phyloP scores from a whole-genome alignment of 2,797 vertebrate genomes.

The Danio jaintianensis region DNA sequence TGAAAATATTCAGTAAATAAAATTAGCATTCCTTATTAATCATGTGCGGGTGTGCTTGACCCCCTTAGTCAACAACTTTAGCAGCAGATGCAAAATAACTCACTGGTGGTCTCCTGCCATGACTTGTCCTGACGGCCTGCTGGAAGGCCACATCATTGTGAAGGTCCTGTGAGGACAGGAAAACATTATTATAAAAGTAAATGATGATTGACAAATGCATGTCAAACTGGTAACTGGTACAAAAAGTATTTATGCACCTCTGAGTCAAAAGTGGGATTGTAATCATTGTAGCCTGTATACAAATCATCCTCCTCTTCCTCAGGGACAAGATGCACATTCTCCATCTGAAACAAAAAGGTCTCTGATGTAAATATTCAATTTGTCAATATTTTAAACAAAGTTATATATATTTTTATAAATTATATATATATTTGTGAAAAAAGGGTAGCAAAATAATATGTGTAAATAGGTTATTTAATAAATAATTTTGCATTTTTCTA shows the following conservation, averaged over 20 bases:
- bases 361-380: background rate
- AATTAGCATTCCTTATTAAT: background rate
- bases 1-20: conserved; percentile 57
- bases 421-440: too few species aligned
- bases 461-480: too few species aligned
- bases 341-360: conserved; percentile 75
- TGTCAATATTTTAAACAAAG: background rate
- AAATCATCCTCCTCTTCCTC: conserved; percentile 93
- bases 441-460: too few species aligned
- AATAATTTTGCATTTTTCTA: too few species aligned
- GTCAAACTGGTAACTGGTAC: background rate
- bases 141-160: conserved; percentile 94
- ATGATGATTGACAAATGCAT: background rate
- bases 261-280: conserved; percentile 91
- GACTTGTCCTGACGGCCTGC: conserved; percentile 91
- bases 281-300: conserved; percentile 98
- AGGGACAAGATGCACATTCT: conserved; percentile 87
- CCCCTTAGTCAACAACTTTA: background rate
- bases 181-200: background rate
- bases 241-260: conserved; percentile 81
- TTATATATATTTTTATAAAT: too few species aligned
- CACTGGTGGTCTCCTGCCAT: conserved; percentile 94
- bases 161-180: conserved; percentile 81
- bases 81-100: conserved; percentile 58
- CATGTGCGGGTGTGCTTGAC: background rate